Evolutionary conservation across 2,797 vertebrate species (phyloP).

Genomic region (Premnoplex brunnescens): DNA sequence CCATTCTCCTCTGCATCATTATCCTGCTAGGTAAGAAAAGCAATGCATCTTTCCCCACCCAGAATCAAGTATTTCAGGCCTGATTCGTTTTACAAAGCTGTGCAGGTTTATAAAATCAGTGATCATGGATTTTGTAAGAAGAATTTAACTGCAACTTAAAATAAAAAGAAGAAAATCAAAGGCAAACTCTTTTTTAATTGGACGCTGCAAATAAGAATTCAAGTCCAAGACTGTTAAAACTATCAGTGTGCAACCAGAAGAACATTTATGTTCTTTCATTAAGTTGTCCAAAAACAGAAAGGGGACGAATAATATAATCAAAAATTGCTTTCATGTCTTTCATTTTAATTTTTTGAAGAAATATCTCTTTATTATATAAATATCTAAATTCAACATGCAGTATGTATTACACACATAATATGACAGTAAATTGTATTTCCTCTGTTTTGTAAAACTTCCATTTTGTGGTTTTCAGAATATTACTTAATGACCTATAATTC

Average conservation of each 20-base stretch:
- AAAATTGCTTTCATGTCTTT: not conserved
- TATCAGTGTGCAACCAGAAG: not conserved
- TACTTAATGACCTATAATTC: not conserved
- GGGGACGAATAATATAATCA: not conserved
- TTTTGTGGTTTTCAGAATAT: not conserved
- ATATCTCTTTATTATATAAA: not conserved
- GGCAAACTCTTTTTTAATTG: not conserved
- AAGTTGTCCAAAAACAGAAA: not conserved
- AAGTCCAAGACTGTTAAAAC: not conserved
- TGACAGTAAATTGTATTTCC: not conserved
- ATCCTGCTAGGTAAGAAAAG: conserved; percentile 87
- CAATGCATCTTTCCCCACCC: fast-evolving
- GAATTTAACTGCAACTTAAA: not conserved
- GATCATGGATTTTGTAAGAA: not conserved
- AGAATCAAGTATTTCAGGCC: not conserved
- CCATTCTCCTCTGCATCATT: conserved; percentile 92
- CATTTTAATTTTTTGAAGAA: not conserved
- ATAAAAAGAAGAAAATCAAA: not conserved
- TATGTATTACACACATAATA: not conserved
- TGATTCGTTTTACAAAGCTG: not conserved
- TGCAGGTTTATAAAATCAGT: not conserved
- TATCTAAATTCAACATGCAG: not conserved
- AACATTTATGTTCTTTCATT: not conserved
- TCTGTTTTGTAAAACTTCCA: not conserved
- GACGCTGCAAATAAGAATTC: not conserved